phyloP scores from a whole-genome alignment of 2,113 vertebrate genomes.

The Cottus gobio region DNA sequence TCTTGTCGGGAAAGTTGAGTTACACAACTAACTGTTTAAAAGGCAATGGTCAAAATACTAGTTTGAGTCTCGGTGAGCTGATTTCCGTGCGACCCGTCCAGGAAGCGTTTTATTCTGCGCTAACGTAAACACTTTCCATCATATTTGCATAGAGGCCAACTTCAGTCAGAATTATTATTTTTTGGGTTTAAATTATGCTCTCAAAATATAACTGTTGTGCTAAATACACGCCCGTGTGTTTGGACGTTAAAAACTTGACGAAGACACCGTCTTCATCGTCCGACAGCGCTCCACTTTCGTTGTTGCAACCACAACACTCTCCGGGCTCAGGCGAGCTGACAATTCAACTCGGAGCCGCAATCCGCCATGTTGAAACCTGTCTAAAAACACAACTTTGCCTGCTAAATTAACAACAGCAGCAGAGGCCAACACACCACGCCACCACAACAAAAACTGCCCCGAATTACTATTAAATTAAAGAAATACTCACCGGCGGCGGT shows the following conservation, averaged over 20 bases:
- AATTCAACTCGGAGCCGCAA: constrained; percentile 81
- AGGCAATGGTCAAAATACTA: background rate
- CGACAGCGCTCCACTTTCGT: constrained; percentile 3
- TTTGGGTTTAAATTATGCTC: background rate
- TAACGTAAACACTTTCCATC: constrained; percentile 64
- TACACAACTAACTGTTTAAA: background rate
- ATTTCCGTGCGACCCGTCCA: constrained; percentile 53
- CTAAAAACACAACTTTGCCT: constrained; percentile 82
- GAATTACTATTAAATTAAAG: background rate
- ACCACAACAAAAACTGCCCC: background rate
- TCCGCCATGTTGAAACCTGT: constrained; percentile 92
- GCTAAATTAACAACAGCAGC: constrained; percentile 46
- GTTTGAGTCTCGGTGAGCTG: background rate
- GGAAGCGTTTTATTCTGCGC: constrained; percentile 51
- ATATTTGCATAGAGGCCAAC: constrained; percentile 52
- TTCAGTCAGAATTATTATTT: constrained; percentile 43
- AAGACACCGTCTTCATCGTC: background rate
- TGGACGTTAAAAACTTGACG: background rate
- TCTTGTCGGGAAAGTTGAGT: background rate
- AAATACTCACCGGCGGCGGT: constrained; percentile 91
- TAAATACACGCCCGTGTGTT: background rate
- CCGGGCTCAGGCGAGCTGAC: constrained; percentile 65
- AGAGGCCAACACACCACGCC: background rate
- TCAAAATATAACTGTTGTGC: rapidly evolving
- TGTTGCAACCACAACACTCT: constrained; percentile 45